These are phyloP conservation scores for Brassicogethes aeneus DNA, from an alignment of 2,888 invertebrate genomes.

Conservation along the genomic window DNA sequence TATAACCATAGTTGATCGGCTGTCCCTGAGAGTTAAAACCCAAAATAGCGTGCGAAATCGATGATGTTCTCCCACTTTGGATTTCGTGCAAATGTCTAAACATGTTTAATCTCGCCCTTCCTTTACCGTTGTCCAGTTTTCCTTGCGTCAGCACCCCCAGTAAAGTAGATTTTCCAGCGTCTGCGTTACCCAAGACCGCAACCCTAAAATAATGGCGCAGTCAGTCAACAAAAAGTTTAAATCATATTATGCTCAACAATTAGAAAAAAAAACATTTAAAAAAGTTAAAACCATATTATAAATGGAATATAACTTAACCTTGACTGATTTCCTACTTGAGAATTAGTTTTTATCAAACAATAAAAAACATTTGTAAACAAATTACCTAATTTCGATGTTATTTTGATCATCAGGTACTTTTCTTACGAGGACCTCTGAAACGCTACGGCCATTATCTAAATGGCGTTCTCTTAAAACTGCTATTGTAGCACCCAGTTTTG, in stretches of 20 bases:
- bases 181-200: slow-evolving; percentile 91
- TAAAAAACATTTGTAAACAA: too few species aligned
- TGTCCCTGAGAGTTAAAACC: slow-evolving; percentile 87
- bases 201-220: too few species aligned
- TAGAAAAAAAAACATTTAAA: too few species aligned
- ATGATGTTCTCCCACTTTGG: slow-evolving; percentile 86
- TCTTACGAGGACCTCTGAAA: slow-evolving; percentile 81
- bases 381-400: slow-evolving; percentile 81
- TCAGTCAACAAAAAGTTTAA: too few species aligned
- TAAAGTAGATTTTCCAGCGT: slow-evolving; percentile 95
- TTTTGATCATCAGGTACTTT: slow-evolving; percentile 84
- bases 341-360: too few species aligned
- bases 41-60: slow-evolving; percentile 91
- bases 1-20: slow-evolving; percentile 81
- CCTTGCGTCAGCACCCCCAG: slow-evolving; percentile 95
- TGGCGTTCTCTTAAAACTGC: slow-evolving; percentile 62
- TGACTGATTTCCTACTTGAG: too few species aligned
- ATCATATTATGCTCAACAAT: too few species aligned
- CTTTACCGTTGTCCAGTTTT: slow-evolving; percentile 90
- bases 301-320: too few species aligned
- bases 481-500: slow-evolving; percentile 73
- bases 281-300: too few species aligned
- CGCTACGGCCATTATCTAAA: slow-evolving; percentile 50
- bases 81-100: slow-evolving; percentile 94
- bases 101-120: slow-evolving; percentile 90